phyloP scores from a whole-genome alignment of 2,888 invertebrate genomes.

The Rutpela maculata region DNA sequence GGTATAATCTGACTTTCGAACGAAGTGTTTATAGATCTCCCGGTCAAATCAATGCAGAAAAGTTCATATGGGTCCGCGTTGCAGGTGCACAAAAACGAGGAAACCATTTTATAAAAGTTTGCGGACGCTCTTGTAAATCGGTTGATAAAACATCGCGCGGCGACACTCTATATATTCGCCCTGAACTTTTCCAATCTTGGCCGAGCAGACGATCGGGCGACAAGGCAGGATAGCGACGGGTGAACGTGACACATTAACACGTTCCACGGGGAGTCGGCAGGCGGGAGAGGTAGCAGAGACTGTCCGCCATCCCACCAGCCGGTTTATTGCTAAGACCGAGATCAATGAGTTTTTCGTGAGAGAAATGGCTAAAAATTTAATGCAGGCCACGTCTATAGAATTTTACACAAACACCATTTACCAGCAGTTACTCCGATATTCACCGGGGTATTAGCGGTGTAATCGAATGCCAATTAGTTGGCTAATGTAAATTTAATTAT shows the following conservation, averaged over 20 bases:
- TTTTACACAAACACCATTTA: constrained; percentile 37
- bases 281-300: constrained; percentile 39
- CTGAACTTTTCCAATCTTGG: constrained; percentile 71
- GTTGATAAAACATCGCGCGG: constrained; percentile 13
- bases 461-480: constrained; percentile 33
- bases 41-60: neutral
- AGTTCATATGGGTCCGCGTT: neutral
- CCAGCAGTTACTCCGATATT: constrained; percentile 12
- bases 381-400: constrained; percentile 53
- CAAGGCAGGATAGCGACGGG: constrained; percentile 67
- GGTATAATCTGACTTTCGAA: neutral
- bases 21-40: neutral
- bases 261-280: constrained; percentile 60
- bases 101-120: constrained; percentile 13
- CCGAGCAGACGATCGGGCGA: constrained; percentile 61
- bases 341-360: constrained; percentile 70
- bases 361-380: constrained; percentile 70
- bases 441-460: constrained; percentile 1
- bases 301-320: constrained; percentile 40
- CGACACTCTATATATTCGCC: constrained; percentile 52
- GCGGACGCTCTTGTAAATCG: constrained; percentile 25
- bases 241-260: constrained; percentile 73
- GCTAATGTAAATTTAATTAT: constrained; percentile 26
- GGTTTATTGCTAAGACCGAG: constrained; percentile 53
- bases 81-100: constrained; percentile 8